These are phyloP conservation scores for Menura novaehollandiae DNA, from an alignment of 2,113 vertebrate species.

Conservation along the genomic window DNA sequence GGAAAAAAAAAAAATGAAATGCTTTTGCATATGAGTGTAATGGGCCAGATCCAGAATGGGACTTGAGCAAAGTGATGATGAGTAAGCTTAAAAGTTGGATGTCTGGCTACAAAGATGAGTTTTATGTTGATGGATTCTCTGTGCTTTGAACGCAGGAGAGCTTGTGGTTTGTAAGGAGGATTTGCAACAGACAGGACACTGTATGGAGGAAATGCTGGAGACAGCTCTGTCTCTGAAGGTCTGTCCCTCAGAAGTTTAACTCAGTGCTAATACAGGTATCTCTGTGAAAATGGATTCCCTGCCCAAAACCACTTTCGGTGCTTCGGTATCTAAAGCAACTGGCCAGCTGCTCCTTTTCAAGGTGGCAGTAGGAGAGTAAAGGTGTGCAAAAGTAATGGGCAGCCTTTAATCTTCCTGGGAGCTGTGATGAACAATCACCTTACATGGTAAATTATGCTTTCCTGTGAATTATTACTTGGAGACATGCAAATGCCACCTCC, in stretches of 20 bases:
- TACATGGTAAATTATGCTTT: neutral
- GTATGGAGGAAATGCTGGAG: neutral
- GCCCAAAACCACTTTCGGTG: neutral
- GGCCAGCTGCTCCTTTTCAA: neutral
- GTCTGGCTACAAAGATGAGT: neutral
- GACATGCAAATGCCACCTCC: neutral
- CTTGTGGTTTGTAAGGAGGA: neutral
- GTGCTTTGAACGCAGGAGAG: neutral
- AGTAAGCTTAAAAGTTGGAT: neutral
- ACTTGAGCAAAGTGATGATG: neutral
- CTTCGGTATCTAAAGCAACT: neutral
- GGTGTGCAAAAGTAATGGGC: neutral
- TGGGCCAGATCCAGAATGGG: neutral
- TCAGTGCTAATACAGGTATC: neutral
- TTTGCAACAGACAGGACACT: neutral
- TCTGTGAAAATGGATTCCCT: neutral
- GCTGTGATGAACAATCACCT: neutral
- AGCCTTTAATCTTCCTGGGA: neutral
- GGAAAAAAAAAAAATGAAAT: neutral
- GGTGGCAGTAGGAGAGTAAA: neutral
- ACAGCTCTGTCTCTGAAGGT: neutral
- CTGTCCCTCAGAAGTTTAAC: neutral
- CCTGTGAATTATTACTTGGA: neutral
- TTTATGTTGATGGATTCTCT: neutral
- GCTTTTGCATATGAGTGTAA: neutral